These are phyloP conservation scores for Boloria euphrosyne DNA, from an alignment of 2,888 invertebrate species.

Conservation along the genomic window DNA sequence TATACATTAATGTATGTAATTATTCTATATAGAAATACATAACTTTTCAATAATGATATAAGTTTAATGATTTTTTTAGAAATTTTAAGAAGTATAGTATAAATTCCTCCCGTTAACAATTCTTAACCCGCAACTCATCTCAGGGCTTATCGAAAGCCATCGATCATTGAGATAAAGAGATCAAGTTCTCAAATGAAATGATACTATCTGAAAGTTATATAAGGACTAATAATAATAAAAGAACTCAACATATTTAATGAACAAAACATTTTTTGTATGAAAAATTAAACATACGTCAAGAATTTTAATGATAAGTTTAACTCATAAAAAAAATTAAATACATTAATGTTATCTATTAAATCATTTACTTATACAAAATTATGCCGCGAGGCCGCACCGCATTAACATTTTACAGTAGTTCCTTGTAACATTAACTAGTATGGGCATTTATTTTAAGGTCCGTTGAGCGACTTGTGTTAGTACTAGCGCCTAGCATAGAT, in stretches of 20 bases:
- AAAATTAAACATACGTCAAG: too few relatives aligned
- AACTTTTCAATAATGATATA: too few relatives aligned
- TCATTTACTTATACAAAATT: not conserved
- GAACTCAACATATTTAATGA: too few relatives aligned
- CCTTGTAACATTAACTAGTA: slow-evolving; percentile 12
- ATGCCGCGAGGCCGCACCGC: not conserved
- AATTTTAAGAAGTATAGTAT: too few relatives aligned
- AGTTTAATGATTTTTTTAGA: too few relatives aligned
- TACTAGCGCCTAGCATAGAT: slow-evolving; percentile 16
- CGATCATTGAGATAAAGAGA: slow-evolving; percentile 33
- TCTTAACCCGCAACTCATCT: slow-evolving; percentile 1
- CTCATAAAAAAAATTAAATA: too few relatives aligned
- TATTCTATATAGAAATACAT: too few relatives aligned
- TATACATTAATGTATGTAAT: too few relatives aligned
- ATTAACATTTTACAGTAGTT: slow-evolving; percentile 13
- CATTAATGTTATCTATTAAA: too few relatives aligned
- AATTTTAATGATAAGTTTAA: too few relatives aligned
- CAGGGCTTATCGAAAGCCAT: slow-evolving; percentile 47
- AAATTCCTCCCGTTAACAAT: too few relatives aligned
- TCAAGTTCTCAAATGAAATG: slow-evolving; percentile 24
- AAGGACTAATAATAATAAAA: not conserved
- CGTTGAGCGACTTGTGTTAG: slow-evolving; percentile 19
- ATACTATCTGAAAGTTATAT: slow-evolving; percentile 8
- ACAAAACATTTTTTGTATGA: too few relatives aligned
- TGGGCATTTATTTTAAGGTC: slow-evolving; percentile 21